A percentile compares a stretch with the other conserved stretches of the same genome.
Conservation (phyloP, 2,113 vertebrate species). For the Arvicanthis niloticus region DNA sequence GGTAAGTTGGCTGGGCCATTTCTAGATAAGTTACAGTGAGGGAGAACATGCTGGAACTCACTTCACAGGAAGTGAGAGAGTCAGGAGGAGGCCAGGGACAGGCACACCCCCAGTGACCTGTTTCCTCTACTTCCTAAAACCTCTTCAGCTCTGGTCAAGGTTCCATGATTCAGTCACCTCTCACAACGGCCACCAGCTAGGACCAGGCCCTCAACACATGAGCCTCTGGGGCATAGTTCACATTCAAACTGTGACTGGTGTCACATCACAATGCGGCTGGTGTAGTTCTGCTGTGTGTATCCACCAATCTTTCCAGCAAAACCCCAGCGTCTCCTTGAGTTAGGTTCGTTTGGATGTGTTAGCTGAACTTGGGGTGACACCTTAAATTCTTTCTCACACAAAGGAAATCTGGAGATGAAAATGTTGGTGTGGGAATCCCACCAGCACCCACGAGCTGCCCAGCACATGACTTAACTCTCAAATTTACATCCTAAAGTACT, state of each 20-base stretch:
- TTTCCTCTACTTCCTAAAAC: not conserved
- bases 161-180: not conserved
- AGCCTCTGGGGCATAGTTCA: not conserved
- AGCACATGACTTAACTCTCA: not conserved
- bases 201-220: not conserved
- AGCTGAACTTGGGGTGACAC: constrained; percentile 22
- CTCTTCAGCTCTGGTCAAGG: not conserved
- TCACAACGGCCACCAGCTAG: not conserved
- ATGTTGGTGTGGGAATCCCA: not conserved
- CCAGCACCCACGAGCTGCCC: not conserved
- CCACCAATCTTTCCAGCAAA: not conserved
- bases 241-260: not conserved
- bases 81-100: not conserved
- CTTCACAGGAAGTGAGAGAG: not conserved
- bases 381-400: constrained; percentile 23
- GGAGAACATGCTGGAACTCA: not conserved
- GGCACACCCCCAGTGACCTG: not conserved
- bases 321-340: not conserved
- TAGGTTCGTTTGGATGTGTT: not conserved
- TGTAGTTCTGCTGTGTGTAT: not conserved
- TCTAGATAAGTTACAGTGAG: not conserved
- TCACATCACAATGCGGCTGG: not conserved
- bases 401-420: not conserved
- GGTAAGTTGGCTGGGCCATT: not conserved
- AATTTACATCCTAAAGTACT: constrained; percentile 12